Base-by-base conservation (phyloP, 1,140 invertebrate genomes). In the Leucophenga varia region DNA sequence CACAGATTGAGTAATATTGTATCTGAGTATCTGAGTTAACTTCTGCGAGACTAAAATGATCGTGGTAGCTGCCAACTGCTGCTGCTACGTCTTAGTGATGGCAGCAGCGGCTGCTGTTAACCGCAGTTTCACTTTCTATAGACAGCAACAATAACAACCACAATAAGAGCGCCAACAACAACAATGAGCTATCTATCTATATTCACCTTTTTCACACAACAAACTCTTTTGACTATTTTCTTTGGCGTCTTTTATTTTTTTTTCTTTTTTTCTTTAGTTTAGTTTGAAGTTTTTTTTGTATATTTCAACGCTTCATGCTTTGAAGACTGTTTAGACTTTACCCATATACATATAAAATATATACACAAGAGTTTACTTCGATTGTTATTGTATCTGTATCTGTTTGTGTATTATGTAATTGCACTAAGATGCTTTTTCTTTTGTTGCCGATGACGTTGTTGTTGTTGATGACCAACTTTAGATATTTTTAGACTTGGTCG, bases 61-160 rank as follows among this genome's bases (percentile, higher is more conserved):
- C n/a, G n/a, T n/a, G n/a, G n/a, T n/a, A n/a, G n/a, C n/a, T n/a
- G 60, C 60, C 59, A 63, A 63, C 56, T 49, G 56, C 54, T 45
- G 10, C n/a, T n/a, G n/a, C n/a, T n/a, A n/a, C n/a, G n/a, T n/a
- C n/a, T n/a, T n/a, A n/a, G n/a, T n/a, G n/a, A n/a, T n/a, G n/a
- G n/a, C n/a, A n/a, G n/a, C 22, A 25, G 22, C 10, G 22, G 49
- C 45, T 49, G 49, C 45, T 5, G 22, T 18, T 8, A 52, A 49
- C 46, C 50, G 58, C 45, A 59, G 63, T 67, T 67, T 67, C 63
- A 67, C 63, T 67, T 67, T 67, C 63, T 67, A 67, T 68, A 65
- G 32, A 43, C 55, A 31, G 18, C 47, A 46, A 25, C 60, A 51
- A 43, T 61, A 46, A 14, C 37, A 31, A 20, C 37, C 41, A 17